Conservation (phyloP, 2,888 invertebrate genomes). For the Drosophila pseudotalamancana region DNA sequence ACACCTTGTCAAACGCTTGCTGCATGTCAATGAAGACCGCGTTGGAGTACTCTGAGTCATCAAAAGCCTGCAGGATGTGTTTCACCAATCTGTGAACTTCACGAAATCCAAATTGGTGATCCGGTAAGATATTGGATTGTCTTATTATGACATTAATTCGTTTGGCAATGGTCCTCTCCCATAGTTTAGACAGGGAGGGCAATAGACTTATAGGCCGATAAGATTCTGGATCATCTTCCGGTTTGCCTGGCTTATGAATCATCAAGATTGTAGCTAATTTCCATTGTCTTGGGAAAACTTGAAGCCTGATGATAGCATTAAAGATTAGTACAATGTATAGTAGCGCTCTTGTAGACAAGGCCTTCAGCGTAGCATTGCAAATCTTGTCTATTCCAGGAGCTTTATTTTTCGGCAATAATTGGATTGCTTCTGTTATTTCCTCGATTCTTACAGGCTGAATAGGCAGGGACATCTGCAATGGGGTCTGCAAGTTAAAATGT, state of each 20-base stretch:
- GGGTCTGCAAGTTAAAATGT: too few species aligned
- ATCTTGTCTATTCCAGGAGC: not conserved
- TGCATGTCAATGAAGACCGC: not conserved
- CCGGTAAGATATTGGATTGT: not conserved
- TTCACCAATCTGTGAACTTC: not conserved
- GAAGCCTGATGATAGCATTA: not conserved
- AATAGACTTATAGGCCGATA: not conserved
- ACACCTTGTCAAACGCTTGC: not conserved
- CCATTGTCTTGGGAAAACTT: not conserved
- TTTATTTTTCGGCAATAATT: not conserved
- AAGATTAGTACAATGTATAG: not conserved
- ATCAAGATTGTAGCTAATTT: not conserved
- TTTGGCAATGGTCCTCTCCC: not conserved
- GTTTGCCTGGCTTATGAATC: not conserved
- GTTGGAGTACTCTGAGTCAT: not conserved
- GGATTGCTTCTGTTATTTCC: too few species aligned
- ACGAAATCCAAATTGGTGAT: not conserved
- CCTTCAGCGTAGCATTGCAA: not conserved
- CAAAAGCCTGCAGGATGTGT: not conserved
- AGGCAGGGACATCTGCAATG: too few species aligned
- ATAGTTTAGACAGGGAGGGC: not conserved
- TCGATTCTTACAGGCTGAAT: too few species aligned
- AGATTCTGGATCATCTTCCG: too few species aligned
- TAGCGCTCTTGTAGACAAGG: not conserved
- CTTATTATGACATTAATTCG: not conserved